These are phyloP conservation scores for Leiothrix lutea DNA, from an alignment of 2,113 vertebrate species.

Conservation along the genomic window DNA sequence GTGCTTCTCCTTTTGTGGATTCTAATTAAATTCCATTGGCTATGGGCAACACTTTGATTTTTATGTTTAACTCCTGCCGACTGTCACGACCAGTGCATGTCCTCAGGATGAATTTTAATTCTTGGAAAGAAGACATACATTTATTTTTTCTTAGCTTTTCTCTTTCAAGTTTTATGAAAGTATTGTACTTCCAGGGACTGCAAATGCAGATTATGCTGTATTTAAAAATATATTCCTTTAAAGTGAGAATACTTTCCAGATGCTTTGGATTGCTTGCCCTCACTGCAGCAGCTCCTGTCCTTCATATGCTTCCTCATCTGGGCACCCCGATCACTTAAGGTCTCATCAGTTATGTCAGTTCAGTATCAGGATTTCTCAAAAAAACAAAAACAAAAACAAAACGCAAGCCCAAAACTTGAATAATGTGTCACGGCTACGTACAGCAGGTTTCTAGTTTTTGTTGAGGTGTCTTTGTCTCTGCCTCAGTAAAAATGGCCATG, in stretches of 20 bases:
- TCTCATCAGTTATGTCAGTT: not conserved
- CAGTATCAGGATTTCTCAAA: not conserved
- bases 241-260: not conserved
- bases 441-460: not conserved
- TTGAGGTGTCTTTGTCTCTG: not conserved
- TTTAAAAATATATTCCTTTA: not conserved
- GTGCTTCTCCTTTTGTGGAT: not conserved
- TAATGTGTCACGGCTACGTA: not conserved
- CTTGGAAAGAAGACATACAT: not conserved
- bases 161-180: not conserved
- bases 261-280: not conserved
- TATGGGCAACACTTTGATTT: not conserved
- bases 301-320: not conserved
- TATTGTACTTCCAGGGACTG: not conserved
- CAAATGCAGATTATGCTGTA: not conserved
- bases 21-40: not conserved
- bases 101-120: not conserved
- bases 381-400: not conserved
- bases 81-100: not conserved
- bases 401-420: not conserved
- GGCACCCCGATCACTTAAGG: accelerated
- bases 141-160: not conserved
- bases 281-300: not conserved
- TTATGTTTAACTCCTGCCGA: not conserved
- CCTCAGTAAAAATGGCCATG: not conserved